These are phyloP conservation scores for Prosopocoilus inquinatus DNA, from an alignment of 2,888 invertebrate species.

Conservation along the genomic window DNA sequence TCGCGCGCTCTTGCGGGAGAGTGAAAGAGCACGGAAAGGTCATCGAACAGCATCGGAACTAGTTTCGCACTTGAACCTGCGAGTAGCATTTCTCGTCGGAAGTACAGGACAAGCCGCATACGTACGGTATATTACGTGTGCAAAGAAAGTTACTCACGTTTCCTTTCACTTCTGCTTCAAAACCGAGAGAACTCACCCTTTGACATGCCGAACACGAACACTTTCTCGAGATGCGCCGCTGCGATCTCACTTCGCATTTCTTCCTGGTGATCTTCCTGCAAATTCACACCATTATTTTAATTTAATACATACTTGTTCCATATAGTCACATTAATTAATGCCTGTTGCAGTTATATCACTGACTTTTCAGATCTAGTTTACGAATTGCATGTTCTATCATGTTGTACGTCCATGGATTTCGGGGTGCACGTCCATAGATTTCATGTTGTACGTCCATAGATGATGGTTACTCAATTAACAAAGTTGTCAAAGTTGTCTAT, in stretches of 20 bases:
- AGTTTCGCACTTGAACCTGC: slow-evolving; percentile 22
- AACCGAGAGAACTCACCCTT: slow-evolving; percentile 27
- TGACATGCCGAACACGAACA: slow-evolving; percentile 20
- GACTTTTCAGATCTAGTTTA: too few species aligned
- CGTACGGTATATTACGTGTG: slow-evolving; percentile 22
- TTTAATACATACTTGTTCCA: too few species aligned
- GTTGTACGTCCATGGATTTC: too few species aligned
- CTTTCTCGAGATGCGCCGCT: slow-evolving; percentile 8
- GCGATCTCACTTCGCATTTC: not conserved
- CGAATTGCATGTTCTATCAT: too few species aligned
- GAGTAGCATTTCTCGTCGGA: slow-evolving; percentile 18
- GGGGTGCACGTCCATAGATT: too few species aligned
- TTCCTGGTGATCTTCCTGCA: too few species aligned
- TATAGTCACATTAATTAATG: too few species aligned
- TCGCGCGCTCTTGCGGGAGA: slow-evolving; percentile 22
- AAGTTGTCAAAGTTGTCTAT: too few species aligned
- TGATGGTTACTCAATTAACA: too few species aligned
- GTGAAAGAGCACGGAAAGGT: slow-evolving; percentile 29
- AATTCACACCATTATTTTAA: not conserved
- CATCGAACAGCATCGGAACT: slow-evolving; percentile 20
- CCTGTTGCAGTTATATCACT: too few species aligned
- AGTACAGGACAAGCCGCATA: slow-evolving; percentile 9
- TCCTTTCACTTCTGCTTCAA: slow-evolving; percentile 29
- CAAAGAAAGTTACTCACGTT: slow-evolving; percentile 27
- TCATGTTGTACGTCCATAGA: too few species aligned